Conservation (phyloP, 2,113 vertebrate genomes). For the Hirundichthys speculiger region DNA sequence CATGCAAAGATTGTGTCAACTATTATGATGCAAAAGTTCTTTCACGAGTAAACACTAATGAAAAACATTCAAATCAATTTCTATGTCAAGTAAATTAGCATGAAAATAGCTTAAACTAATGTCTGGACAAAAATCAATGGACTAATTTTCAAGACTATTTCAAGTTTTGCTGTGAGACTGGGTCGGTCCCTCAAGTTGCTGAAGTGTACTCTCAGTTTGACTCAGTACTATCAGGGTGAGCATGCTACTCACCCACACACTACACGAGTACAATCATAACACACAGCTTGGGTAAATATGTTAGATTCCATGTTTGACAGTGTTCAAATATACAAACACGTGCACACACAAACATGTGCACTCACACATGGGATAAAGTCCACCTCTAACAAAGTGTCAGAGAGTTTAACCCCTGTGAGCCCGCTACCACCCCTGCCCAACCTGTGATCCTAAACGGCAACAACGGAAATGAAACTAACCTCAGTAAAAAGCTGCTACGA, state of each 20-base stretch:
- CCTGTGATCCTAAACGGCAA: constrained; percentile 69
- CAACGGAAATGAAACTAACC: constrained; percentile 83
- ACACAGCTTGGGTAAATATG: constrained; percentile 58
- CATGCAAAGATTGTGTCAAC: too few species aligned
- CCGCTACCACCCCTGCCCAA: constrained; percentile 53
- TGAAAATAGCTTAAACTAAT: too few species aligned
- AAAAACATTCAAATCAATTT: too few species aligned
- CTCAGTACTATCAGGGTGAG: constrained; percentile 55
- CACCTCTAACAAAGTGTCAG: constrained; percentile 72
- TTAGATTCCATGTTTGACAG: constrained; percentile 54
- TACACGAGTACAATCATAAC: constrained; percentile 54
- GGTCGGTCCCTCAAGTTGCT: too few species aligned
- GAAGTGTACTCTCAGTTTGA: too few species aligned
- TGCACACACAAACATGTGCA: constrained; percentile 48
- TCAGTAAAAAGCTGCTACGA: constrained; percentile 88
- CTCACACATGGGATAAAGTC: constrained; percentile 55
- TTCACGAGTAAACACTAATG: too few species aligned
- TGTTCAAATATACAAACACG: constrained; percentile 62
- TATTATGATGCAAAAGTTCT: too few species aligned
- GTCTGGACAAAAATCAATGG: too few species aligned
- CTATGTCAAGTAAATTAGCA: too few species aligned
- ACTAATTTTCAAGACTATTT: too few species aligned
- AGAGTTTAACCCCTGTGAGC: constrained; percentile 57
- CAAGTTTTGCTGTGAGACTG: too few species aligned
- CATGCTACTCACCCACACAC: constrained; percentile 53